Percentiles rank a stretch among this genome's conserved stretches.
These are phyloP conservation scores for Dreissena polymorpha DNA, from an alignment of 1,140 invertebrate genomes.

Conservation along the genomic window DNA sequence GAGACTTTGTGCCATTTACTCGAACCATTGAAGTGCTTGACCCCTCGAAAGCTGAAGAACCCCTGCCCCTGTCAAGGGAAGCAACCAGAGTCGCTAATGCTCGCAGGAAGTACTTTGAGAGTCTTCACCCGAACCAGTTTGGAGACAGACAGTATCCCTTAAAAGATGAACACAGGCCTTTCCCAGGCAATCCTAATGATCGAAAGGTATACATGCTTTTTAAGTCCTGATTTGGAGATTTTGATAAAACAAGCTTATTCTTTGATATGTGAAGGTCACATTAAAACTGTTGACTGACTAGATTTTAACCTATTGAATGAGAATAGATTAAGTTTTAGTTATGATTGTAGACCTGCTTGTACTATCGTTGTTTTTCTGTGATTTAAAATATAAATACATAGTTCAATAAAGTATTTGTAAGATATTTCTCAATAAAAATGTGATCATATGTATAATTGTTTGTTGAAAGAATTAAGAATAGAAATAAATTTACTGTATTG, in stretches of 20 bases:
- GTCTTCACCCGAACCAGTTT: constrained; percentile 73
- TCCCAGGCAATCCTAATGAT: constrained; percentile 30
- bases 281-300: too few relatives aligned
- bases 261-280: background rate
- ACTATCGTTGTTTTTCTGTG: too few relatives aligned
- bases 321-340: too few relatives aligned
- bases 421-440: too few relatives aligned
- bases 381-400: too few relatives aligned
- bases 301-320: too few relatives aligned
- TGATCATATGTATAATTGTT: too few relatives aligned
- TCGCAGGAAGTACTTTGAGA: constrained; percentile 74
- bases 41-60: constrained; percentile 73
- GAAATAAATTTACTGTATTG: too few relatives aligned
- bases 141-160: constrained; percentile 71
- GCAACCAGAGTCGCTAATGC: constrained; percentile 71
- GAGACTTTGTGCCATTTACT: constrained; percentile 77
- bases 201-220: constrained; percentile 41
- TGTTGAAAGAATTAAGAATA: too few relatives aligned
- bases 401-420: too few relatives aligned
- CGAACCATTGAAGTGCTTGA: constrained; percentile 77
- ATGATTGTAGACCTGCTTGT: too few relatives aligned
- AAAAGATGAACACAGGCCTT: constrained; percentile 66
- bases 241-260: background rate
- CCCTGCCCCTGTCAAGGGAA: constrained; percentile 76
- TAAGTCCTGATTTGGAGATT: background rate